Conservation (phyloP, 2,113 vertebrate genomes). For the Leiothrix lutea region DNA sequence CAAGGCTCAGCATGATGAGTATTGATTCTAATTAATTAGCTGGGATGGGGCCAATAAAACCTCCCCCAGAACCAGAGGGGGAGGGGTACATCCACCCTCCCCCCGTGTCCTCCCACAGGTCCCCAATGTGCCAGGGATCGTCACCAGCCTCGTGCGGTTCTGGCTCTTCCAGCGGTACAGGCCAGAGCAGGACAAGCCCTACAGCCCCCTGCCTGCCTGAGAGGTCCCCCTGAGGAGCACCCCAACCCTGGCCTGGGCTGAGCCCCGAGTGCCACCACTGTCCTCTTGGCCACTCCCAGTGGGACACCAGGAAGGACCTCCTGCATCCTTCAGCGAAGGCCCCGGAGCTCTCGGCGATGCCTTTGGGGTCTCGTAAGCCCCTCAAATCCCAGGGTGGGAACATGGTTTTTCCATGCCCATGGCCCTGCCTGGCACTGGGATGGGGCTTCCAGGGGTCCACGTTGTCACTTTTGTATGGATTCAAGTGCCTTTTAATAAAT, state of each 20-base stretch:
- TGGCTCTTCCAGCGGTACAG: conserved; percentile 86
- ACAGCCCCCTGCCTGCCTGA: conserved; percentile 77
- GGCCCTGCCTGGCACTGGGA: fast-evolving
- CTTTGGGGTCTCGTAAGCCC: neutral
- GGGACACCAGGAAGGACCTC: neutral
- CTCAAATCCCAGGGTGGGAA: neutral
- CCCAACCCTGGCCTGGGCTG: neutral
- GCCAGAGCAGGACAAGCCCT: conserved; percentile 46
- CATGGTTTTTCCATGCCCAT: neutral
- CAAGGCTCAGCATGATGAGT: neutral
- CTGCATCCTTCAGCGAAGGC: neutral
- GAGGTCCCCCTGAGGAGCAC: neutral
- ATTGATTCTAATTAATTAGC: conserved; percentile 51
- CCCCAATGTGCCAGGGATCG: conserved; percentile 87
- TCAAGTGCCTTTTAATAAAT: conserved; percentile 66
- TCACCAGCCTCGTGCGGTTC: conserved; percentile 87
- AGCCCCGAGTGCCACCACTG: neutral
- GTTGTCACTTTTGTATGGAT: neutral
- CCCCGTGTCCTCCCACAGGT: conserved; percentile 67
- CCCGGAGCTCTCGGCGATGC: neutral
- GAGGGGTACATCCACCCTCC: neutral
- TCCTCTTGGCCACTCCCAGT: neutral
- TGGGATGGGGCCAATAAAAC: neutral
- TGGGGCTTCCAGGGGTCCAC: neutral
- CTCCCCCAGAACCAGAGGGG: neutral